Evolutionary conservation across 1,140 invertebrate species (phyloP).

Genomic region (Octopus bimaculoides): DNA sequence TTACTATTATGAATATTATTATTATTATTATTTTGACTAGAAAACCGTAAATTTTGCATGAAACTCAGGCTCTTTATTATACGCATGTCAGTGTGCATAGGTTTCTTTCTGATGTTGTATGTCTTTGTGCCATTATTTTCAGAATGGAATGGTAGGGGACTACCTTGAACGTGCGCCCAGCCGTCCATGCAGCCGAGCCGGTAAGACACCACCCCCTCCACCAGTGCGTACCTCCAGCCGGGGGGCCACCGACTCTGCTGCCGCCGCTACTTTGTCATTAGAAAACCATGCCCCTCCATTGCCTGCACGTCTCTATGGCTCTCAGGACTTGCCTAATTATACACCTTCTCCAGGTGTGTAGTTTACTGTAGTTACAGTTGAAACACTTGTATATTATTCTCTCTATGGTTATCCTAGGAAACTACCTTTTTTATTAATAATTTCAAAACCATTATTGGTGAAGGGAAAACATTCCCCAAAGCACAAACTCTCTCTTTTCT

Average conservation of each 20-base stretch:
- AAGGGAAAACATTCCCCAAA: too few relatives aligned
- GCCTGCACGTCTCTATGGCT: slow-evolving; percentile 39
- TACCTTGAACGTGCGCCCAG: slow-evolving; percentile 32
- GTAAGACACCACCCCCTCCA: slow-evolving; percentile 41
- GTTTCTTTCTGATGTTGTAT: not conserved
- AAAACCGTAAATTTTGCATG: too few relatives aligned
- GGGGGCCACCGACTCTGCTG: slow-evolving; percentile 26
- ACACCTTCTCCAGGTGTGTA: slow-evolving; percentile 35
- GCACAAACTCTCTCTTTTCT: too few relatives aligned
- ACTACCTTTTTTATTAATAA: too few relatives aligned
- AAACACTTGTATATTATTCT: too few relatives aligned
- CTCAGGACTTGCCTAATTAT: slow-evolving; percentile 38
- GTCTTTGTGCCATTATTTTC: slow-evolving; percentile 17
- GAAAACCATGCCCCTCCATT: slow-evolving; percentile 32
- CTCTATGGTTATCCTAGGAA: too few relatives aligned
- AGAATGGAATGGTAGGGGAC: slow-evolving; percentile 35
- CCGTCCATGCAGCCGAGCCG: slow-evolving; percentile 32
- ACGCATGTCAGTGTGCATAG: too few relatives aligned
- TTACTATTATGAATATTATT: too few relatives aligned
- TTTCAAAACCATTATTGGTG: too few relatives aligned
- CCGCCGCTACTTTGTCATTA: slow-evolving; percentile 13
- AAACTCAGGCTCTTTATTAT: too few relatives aligned
- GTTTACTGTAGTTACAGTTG: not conserved
- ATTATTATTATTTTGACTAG: too few relatives aligned
- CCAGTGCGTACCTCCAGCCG: slow-evolving; percentile 36